These are phyloP conservation scores for Periophthalmus magnuspinnatus DNA, from an alignment of 2,797 vertebrate genomes.

Conservation along the genomic window DNA sequence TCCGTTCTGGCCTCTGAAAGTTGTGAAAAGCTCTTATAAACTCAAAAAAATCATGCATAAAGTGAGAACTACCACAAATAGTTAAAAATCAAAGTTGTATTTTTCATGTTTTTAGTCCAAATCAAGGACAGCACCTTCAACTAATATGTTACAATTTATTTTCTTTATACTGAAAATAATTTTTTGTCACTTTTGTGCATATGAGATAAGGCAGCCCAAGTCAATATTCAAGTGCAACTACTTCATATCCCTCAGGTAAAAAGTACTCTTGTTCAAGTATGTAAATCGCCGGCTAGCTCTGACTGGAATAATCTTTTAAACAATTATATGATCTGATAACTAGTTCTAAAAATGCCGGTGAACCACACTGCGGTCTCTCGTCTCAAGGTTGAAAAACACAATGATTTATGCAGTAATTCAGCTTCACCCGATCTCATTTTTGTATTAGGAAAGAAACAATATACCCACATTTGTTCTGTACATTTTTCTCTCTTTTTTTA, in stretches of 20 bases:
- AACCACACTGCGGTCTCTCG: neutral
- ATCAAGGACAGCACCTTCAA: too few species aligned
- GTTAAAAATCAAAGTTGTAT: too few species aligned
- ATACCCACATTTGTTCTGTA: neutral
- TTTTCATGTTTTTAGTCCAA: too few species aligned
- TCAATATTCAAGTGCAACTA: neutral
- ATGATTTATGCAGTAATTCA: neutral
- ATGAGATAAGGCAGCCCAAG: too few species aligned
- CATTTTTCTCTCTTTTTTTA: neutral
- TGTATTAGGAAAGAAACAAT: neutral
- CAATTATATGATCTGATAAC: neutral
- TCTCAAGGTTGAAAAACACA: neutral
- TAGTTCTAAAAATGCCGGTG: neutral
- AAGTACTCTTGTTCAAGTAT: neutral
- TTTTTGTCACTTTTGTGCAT: too few species aligned
- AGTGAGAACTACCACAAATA: too few species aligned
- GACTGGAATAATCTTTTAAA: neutral
- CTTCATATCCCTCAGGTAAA: neutral
- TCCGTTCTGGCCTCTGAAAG: too few species aligned
- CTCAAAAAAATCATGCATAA: too few species aligned
- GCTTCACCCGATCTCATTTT: neutral
- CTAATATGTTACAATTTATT: too few species aligned
- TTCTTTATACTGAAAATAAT: too few species aligned
- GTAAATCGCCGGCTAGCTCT: neutral
- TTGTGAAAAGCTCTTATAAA: too few species aligned